phyloP scores from a whole-genome alignment of 2,113 vertebrate species.

The Eclectus roratus region DNA sequence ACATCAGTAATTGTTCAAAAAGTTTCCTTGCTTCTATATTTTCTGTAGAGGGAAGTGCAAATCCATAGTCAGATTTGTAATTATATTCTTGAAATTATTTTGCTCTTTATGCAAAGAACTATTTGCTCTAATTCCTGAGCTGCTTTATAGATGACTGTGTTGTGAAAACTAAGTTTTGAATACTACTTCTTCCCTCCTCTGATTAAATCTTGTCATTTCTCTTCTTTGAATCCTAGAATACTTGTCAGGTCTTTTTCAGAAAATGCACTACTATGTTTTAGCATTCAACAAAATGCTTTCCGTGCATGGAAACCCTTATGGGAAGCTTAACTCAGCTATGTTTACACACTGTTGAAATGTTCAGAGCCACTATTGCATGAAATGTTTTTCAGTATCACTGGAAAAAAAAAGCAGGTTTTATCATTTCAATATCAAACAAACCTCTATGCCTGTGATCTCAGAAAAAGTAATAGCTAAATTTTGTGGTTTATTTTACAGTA shows the following conservation, averaged over 20 bases:
- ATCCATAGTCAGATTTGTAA: background rate
- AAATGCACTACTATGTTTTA: background rate
- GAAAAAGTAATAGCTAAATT: background rate
- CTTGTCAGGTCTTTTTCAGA: background rate
- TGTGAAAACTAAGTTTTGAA: background rate
- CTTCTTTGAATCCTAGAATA: background rate
- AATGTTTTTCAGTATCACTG: background rate
- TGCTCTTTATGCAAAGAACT: background rate
- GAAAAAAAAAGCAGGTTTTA: background rate
- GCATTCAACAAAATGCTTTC: background rate
- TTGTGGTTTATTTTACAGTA: background rate
- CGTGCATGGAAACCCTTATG: background rate
- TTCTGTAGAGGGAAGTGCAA: background rate
- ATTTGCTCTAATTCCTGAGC: background rate
- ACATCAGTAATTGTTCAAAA: background rate
- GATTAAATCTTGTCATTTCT: background rate
- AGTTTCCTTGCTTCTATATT: background rate
- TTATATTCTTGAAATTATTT: background rate
- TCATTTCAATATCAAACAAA: background rate
- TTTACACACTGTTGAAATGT: background rate
- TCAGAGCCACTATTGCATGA: background rate
- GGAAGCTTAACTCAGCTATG: background rate
- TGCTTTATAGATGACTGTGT: background rate
- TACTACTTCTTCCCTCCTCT: background rate
- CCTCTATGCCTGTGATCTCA: background rate